Percentiles rank a stretch among this genome's conserved stretches.
These are phyloP conservation scores for Drosophila birchii DNA, from an alignment of 2,888 invertebrate genomes.

Conservation along the genomic window DNA sequence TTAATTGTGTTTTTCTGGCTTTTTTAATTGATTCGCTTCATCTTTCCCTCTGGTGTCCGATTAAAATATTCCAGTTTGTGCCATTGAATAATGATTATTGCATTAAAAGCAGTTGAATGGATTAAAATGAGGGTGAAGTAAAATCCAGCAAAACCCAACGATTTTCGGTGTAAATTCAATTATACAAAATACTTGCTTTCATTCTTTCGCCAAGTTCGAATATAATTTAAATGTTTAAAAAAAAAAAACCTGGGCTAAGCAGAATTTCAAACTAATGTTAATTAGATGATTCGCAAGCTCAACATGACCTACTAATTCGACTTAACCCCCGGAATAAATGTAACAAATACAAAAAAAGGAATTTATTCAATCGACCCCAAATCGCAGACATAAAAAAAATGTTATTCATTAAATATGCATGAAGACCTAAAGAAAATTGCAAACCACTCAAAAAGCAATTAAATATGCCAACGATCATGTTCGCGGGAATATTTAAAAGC, in stretches of 20 bases:
- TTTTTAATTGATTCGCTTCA: background rate
- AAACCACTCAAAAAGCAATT: constrained; percentile 26
- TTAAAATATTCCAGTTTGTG: constrained; percentile 4
- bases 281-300: background rate
- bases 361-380: constrained; percentile 11
- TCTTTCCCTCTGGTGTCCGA: background rate
- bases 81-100: background rate
- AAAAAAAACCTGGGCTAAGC: background rate
- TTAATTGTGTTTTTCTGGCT: constrained; percentile 3
- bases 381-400: background rate
- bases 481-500: constrained; percentile 14
- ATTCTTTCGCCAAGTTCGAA: background rate
- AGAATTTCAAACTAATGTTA: background rate
- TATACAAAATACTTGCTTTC: background rate
- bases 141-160: background rate
- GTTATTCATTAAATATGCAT: constrained; percentile 11
- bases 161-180: background rate
- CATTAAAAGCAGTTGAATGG: background rate
- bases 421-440: constrained; percentile 16
- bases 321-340: background rate
- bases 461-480: constrained; percentile 6
- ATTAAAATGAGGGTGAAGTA: background rate
- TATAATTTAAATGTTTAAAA: background rate
- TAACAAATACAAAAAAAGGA: background rate
- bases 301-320: background rate